These are phyloP conservation scores for Zeuzera pyrina DNA, from an alignment of 2,888 invertebrate genomes.

Conservation along the genomic window DNA sequence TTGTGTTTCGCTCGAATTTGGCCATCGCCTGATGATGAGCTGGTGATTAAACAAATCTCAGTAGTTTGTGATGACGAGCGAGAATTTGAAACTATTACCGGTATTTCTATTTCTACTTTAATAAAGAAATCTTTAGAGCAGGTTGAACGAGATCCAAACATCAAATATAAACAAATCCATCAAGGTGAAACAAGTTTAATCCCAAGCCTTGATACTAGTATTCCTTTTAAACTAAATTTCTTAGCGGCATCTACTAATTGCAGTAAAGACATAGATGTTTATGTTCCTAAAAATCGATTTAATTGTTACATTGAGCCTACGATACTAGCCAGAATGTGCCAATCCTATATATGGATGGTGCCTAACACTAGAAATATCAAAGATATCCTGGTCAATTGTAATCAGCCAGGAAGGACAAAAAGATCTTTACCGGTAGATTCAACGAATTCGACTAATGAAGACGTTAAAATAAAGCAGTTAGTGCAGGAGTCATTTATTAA, in stretches of 20 bases:
- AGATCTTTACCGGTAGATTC: slow-evolving; percentile 27
- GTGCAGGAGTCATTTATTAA: slow-evolving; percentile 43
- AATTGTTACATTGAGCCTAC: slow-evolving; percentile 30
- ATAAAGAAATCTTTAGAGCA: slow-evolving; percentile 30
- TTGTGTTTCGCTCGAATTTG: slow-evolving; percentile 43
- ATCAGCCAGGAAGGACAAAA: slow-evolving; percentile 19
- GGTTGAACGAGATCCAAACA: slow-evolving; percentile 29
- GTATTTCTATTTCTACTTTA: slow-evolving; percentile 30
- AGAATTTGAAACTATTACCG: slow-evolving; percentile 36
- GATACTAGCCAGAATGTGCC: slow-evolving; percentile 29
- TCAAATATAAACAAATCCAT: slow-evolving; percentile 34
- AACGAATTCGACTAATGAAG: slow-evolving; percentile 29
- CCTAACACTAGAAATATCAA: slow-evolving; percentile 31
- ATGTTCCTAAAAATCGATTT: slow-evolving; percentile 18
- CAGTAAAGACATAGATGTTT: slow-evolving; percentile 33
- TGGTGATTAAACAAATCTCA: slow-evolving; percentile 29
- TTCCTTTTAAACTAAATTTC: slow-evolving; percentile 37
- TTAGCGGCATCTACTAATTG: slow-evolving; percentile 40
- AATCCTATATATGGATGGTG: slow-evolving; percentile 33
- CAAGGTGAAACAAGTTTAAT: slow-evolving; percentile 40
- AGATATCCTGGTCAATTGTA: slow-evolving; percentile 27
- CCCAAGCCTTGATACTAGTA: slow-evolving; percentile 35
- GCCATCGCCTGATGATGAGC: slow-evolving; percentile 46
- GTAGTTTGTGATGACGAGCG: slow-evolving; percentile 44
- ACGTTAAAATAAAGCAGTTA: slow-evolving; percentile 32